Percentiles rank a stretch among this genome's conserved stretches.
These are phyloP conservation scores for Spatulosminthurus flaviceps DNA, from an alignment of 2,888 invertebrate genomes.

Conservation along the genomic window DNA sequence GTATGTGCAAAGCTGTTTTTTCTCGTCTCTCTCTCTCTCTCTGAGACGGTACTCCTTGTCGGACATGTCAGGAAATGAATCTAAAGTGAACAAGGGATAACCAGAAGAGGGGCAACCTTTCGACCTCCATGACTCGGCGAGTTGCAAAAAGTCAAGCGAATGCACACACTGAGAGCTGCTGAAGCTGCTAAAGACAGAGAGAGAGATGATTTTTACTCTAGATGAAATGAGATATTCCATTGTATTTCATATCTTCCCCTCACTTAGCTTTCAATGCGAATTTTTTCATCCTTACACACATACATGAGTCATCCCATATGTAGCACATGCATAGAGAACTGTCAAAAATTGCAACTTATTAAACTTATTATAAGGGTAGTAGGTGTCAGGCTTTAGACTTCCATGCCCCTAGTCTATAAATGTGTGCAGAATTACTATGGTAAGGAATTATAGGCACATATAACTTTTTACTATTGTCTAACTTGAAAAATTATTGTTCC, in stretches of 20 bases:
- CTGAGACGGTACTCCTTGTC: neutral
- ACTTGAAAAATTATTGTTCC: too few species aligned
- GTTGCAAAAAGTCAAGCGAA: slow-evolving; percentile 22
- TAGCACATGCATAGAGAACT: too few species aligned
- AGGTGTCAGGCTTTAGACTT: too few species aligned
- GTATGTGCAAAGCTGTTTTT: neutral
- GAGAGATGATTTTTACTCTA: slow-evolving; percentile 36
- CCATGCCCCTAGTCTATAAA: too few species aligned
- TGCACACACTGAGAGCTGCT: neutral
- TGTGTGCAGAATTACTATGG: too few species aligned
- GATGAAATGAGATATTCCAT: slow-evolving; percentile 34
- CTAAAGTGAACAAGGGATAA: slow-evolving; percentile 10
- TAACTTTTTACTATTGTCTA: too few species aligned
- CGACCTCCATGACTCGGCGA: slow-evolving; percentile 60
- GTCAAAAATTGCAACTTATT: too few species aligned
- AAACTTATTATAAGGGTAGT: too few species aligned
- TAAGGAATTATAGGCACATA: too few species aligned
- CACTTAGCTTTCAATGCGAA: neutral
- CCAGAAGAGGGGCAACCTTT: slow-evolving; percentile 60
- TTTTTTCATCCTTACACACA: too few species aligned
- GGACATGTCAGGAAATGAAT: neutral
- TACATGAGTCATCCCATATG: neutral
- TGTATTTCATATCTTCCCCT: slow-evolving; percentile 23
- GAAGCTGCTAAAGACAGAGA: slow-evolving; percentile 7
- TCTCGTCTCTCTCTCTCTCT: neutral